Evolutionary conservation across 2,888 invertebrate species (phyloP).

Genomic region (Scelioninae gen. 1): DNA sequence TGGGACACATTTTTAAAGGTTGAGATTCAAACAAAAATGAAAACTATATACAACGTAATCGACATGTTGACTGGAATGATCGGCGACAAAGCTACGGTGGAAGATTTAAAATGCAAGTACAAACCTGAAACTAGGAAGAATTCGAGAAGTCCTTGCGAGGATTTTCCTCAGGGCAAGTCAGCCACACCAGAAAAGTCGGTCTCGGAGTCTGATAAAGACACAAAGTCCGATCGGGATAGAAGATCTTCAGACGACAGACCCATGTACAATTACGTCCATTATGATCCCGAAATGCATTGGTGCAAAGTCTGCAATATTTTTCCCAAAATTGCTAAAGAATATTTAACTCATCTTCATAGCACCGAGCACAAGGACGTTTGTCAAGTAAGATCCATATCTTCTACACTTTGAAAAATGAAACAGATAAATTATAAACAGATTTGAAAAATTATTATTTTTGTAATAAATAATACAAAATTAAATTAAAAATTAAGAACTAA

Average conservation of each 20-base stretch:
- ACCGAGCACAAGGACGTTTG: constrained; percentile 89
- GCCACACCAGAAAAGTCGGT: constrained; percentile 77
- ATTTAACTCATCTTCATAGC: constrained; percentile 92
- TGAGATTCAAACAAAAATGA: constrained; percentile 91
- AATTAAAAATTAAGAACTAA: too few relatives aligned
- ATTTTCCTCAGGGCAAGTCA: constrained; percentile 79
- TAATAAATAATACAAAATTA: too few relatives aligned
- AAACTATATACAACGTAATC: constrained; percentile 93
- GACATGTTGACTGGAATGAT: constrained; percentile 94
- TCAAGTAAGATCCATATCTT: constrained; percentile 78
- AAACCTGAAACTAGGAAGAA: constrained; percentile 79
- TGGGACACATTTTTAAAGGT: constrained; percentile 75
- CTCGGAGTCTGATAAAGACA: constrained; percentile 80
- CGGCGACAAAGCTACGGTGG: constrained; percentile 87
- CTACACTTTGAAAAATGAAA: too few relatives aligned
- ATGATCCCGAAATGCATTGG: constrained; percentile 94
- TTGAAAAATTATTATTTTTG: too few relatives aligned
- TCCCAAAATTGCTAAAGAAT: constrained; percentile 94
- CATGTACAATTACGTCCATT: constrained; percentile 92
- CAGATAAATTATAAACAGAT: too few relatives aligned
- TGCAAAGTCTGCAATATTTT: constrained; percentile 94
- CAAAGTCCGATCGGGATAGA: constrained; percentile 76
- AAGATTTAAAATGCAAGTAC: constrained; percentile 82
- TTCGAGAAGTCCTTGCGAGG: constrained; percentile 81
- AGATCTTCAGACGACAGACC: constrained; percentile 81